Percentiles rank a stretch among this genome's conserved stretches.
Conservation (phyloP, 2,797 vertebrate species). For the Tangara arthus region DNA sequence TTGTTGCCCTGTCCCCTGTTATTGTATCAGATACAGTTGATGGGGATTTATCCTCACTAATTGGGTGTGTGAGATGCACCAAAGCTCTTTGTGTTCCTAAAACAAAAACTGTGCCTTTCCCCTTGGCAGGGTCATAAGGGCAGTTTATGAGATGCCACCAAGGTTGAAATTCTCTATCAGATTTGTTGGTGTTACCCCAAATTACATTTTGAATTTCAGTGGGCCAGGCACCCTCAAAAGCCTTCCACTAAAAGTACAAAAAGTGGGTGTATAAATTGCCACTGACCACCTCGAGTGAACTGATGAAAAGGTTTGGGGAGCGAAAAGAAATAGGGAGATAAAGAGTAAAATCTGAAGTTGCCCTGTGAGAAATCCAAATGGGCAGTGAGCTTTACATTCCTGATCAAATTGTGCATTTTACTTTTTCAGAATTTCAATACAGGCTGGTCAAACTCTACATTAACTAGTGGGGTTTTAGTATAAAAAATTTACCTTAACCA, state of each 20-base stretch:
- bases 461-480: not conserved
- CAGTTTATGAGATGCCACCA: not conserved
- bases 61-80: not conserved
- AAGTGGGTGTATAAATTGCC: not conserved
- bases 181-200: not conserved
- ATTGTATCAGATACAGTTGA: not conserved
- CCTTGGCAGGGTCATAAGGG: not conserved
- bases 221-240: not conserved
- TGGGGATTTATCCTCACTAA: not conserved
- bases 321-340: not conserved
- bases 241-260: not conserved
- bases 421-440: not conserved
- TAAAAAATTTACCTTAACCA: not conserved
- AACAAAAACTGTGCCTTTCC: not conserved
- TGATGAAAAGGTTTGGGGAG: not conserved
- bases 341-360: not conserved
- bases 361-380: not conserved
- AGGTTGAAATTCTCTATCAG: not conserved
- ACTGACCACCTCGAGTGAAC: not conserved
- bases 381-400: not conserved
- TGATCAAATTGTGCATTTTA: not conserved
- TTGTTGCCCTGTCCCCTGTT: not conserved
- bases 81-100: not conserved
- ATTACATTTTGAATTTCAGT: not conserved
- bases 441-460: not conserved